phyloP scores from a whole-genome alignment of 2,113 vertebrate genomes.

The Fulmarus glacialis region DNA sequence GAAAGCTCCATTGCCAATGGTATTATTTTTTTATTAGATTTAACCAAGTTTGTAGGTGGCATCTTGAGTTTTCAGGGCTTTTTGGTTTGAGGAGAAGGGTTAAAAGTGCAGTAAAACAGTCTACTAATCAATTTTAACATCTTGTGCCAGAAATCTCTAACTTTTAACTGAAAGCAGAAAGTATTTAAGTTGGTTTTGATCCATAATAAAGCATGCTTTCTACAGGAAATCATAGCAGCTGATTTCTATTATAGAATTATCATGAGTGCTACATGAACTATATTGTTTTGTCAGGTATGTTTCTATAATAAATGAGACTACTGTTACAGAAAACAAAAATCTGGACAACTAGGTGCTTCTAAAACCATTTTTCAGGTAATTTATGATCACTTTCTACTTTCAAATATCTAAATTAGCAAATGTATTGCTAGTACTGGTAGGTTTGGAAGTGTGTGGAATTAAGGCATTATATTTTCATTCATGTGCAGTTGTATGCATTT shows the following conservation, averaged over 20 bases:
- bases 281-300: slow-evolving; percentile 68
- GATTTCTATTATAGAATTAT: slow-evolving; percentile 76
- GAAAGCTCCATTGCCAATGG: not conserved
- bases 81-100: slow-evolving; percentile 31
- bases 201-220: slow-evolving; percentile 69
- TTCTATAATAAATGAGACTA: slow-evolving; percentile 25
- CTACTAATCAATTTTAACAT: slow-evolving; percentile 37
- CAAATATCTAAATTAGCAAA: not conserved
- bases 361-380: not conserved
- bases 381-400: not conserved
- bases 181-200: slow-evolving; percentile 77
- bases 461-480: not conserved
- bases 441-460: not conserved
- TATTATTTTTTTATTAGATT: not conserved
- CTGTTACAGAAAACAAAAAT: not conserved
- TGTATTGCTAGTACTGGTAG: not conserved
- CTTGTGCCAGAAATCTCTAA: slow-evolving; percentile 15
- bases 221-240: slow-evolving; percentile 77
- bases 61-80: not conserved
- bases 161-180: slow-evolving; percentile 54
- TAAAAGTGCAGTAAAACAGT: slow-evolving; percentile 64
- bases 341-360: not conserved
- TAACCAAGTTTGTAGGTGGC: not conserved
- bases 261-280: slow-evolving; percentile 48
- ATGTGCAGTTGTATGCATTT: not conserved